Base-by-base conservation (phyloP, 2,113 vertebrate species). In the Lamprologus sp. region DNA sequence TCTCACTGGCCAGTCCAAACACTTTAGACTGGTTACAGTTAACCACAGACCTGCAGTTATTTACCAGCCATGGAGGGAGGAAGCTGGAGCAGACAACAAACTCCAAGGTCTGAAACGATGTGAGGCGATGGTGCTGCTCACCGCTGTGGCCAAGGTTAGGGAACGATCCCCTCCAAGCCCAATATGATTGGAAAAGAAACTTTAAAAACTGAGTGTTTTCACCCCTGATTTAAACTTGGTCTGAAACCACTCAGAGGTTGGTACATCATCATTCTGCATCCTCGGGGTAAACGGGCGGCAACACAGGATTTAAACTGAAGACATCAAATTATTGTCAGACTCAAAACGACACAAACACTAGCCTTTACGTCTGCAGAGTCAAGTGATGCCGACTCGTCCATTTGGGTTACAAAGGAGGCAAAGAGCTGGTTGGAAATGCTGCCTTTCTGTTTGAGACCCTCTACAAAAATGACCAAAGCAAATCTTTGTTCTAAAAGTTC, bases 381-480 rank as follows among this genome's bases (percentile, higher is more conserved):
- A 90, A 90, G 87, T 89, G 81, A 87, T 56, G 54, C 3, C 2
- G 55, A 58, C 49, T 83, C 31, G 33, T 79, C 58, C 26, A 84
- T 65, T 51, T 1, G 4, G 15, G 13, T 70, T 56, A 63, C 21
- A 73, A 47, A 85, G 53, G 88, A 89, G 87, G 88, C 79, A 84
- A 88, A 87, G 65, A 87, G 77, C 68, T 65, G 79, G 68, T 84
- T 82, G 9, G 8, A 88, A 73, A 88, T 65, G 80, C 83, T 51
- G 21, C 23, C 45, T 37, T 84, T 90, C 40, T 82, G 23, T 86
- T 89, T 42, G n/a, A 80, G 83, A 73, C 47, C 31, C 35, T 84
- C 40, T 37, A 73, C 15, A 85, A 79, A 89, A 93, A 87, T 81
- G 88, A 87, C 90, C 86, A 88, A 92, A 90, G 87, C 37, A 80